Conservation (phyloP, 2,113 vertebrate species). For the Gadus chalcogrammus region DNA sequence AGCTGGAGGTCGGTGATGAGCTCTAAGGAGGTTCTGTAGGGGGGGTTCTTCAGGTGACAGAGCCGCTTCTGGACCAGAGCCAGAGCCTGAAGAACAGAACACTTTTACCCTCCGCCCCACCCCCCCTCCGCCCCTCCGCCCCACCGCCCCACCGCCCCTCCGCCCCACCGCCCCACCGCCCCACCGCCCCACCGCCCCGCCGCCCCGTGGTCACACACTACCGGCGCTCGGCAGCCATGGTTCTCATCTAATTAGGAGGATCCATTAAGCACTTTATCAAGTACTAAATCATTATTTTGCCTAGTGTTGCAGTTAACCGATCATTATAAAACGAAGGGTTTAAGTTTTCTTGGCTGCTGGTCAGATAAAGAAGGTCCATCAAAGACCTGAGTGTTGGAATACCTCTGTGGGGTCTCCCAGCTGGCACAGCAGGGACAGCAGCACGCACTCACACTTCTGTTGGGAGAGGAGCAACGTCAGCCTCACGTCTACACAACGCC, state of each 20-base stretch:
- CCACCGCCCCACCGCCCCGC: background rate
- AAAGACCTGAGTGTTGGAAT: slow-evolving; percentile 17
- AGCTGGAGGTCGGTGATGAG: slow-evolving; percentile 53
- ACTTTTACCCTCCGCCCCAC: background rate
- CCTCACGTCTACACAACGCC: background rate
- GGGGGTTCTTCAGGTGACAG: slow-evolving; percentile 33
- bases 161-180: no score
- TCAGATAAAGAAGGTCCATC: no score
- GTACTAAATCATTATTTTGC: no score
- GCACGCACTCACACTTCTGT: slow-evolving; percentile 56
- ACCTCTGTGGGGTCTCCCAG: no score
- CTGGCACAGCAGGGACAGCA: slow-evolving; percentile 43
- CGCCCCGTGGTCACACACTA: background rate
- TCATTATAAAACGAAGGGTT: slow-evolving; percentile 11
- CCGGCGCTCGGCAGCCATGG: no score
- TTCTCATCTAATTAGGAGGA: no score
- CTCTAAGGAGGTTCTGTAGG: slow-evolving; percentile 49
- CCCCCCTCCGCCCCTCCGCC: no score
- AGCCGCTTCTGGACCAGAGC: slow-evolving; percentile 38
- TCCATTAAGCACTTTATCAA: no score
- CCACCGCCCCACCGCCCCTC: no score
- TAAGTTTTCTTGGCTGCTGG: no score
- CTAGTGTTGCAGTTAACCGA: no score
- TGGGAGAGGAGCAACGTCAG: background rate
- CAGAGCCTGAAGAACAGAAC: slow-evolving; percentile 16